These are phyloP conservation scores for Enteromius fasciolatus DNA, from an alignment of 2,797 vertebrate genomes.

Conservation along the genomic window DNA sequence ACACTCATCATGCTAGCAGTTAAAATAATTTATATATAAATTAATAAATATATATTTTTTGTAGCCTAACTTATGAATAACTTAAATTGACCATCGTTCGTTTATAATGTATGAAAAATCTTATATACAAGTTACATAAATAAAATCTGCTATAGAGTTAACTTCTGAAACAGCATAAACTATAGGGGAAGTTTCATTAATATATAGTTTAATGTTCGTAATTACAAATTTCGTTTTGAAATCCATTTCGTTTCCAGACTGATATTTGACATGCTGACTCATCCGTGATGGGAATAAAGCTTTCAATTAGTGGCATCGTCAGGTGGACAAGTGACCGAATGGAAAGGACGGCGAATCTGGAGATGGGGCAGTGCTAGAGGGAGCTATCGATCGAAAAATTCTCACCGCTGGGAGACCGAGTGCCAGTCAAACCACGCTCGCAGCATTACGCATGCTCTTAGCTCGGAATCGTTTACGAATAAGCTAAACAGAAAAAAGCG, in stretches of 20 bases:
- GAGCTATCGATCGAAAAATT: slow-evolving; percentile 66
- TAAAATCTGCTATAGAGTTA: neutral
- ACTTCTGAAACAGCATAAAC: neutral
- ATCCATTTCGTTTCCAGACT: neutral
- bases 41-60: neutral
- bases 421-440: slow-evolving; percentile 15
- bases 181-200: neutral
- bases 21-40: too few relatives aligned
- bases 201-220: neutral
- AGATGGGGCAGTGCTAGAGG: slow-evolving; percentile 61
- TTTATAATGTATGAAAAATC: neutral
- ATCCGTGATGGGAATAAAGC: slow-evolving; percentile 1
- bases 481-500: neutral
- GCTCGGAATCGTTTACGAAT: neutral
- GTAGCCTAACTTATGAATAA: neutral
- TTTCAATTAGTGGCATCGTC: slow-evolving; percentile 21
- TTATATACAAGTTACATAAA: neutral
- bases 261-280: slow-evolving; percentile 29
- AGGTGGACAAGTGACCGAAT: slow-evolving; percentile 10
- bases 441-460: slow-evolving; percentile 55
- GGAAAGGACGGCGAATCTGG: slow-evolving; percentile 36
- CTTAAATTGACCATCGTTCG: neutral
- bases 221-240: neutral
- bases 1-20: neutral
- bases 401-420: slow-evolving; percentile 20